phyloP scores from a whole-genome alignment of 1,140 invertebrate species.

The Papilio dardanus region DNA sequence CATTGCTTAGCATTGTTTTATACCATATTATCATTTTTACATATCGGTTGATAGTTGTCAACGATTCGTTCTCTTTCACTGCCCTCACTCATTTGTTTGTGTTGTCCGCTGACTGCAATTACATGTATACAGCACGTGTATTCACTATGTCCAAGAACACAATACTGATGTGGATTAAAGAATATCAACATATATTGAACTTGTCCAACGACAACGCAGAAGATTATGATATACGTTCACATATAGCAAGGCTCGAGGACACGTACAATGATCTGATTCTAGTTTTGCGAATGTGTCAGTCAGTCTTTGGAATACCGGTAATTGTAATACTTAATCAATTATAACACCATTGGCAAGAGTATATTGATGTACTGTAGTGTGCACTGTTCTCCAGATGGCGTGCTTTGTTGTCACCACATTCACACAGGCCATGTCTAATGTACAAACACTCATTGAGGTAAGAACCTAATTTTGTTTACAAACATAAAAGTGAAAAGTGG shows the following conservation, averaged over 20 bases:
- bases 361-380: not conserved
- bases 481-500: no score
- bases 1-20: not conserved
- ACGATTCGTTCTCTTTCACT: not conserved
- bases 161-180: not conserved
- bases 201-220: not conserved
- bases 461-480: not conserved
- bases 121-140: not conserved
- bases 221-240: not conserved
- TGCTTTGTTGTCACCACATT: constrained; percentile 1
- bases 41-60: not conserved
- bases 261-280: not conserved
- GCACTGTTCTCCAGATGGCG: constrained; percentile 12
- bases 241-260: not conserved
- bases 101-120: not conserved
- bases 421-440: not conserved
- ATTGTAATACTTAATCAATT: not conserved
- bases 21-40: not conserved
- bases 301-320: constrained; percentile 3
- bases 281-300: not conserved
- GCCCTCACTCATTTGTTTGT: not conserved
- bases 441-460: constrained; percentile 24
- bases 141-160: not conserved
- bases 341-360: not conserved
- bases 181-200: not conserved